These are phyloP conservation scores for Hesperia comma DNA, from an alignment of 2,888 invertebrate genomes.

Conservation along the genomic window DNA sequence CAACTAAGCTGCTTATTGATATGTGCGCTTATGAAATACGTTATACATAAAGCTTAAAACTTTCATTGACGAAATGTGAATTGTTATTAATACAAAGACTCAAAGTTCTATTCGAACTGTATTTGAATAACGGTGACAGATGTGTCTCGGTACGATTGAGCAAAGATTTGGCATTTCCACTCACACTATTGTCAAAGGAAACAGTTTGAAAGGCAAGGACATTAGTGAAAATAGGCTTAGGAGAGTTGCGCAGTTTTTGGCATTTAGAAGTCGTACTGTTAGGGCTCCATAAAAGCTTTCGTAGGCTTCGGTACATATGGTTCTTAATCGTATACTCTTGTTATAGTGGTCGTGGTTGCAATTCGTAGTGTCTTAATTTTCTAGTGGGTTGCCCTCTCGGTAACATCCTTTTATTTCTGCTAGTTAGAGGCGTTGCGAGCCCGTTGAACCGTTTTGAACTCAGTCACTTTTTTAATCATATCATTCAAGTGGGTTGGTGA, in stretches of 20 bases:
- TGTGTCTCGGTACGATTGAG: conserved; percentile 37
- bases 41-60: conserved; percentile 8
- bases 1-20: conserved; percentile 10
- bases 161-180: conserved; percentile 36
- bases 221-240: conserved; percentile 22
- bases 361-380: too few species aligned
- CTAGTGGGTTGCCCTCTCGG: too few species aligned
- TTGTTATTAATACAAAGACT: conserved; percentile 23
- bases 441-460: too few species aligned
- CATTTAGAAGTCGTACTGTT: too few species aligned
- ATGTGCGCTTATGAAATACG: conserved; percentile 26
- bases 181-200: conserved; percentile 25
- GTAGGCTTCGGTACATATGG: too few species aligned
- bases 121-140: conserved; percentile 46
- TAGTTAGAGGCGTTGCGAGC: too few species aligned
- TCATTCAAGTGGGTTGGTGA: too few species aligned
- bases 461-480: too few species aligned
- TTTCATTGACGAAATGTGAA: conserved; percentile 25
- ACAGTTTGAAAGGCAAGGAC: conserved; percentile 33
- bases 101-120: conserved; percentile 22
- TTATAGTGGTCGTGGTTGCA: too few species aligned
- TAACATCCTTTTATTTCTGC: too few species aligned
- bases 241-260: neutral
- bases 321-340: too few species aligned
- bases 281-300: too few species aligned